phyloP scores from a whole-genome alignment of 2,113 vertebrate species.

The Dermatemys mawii region DNA sequence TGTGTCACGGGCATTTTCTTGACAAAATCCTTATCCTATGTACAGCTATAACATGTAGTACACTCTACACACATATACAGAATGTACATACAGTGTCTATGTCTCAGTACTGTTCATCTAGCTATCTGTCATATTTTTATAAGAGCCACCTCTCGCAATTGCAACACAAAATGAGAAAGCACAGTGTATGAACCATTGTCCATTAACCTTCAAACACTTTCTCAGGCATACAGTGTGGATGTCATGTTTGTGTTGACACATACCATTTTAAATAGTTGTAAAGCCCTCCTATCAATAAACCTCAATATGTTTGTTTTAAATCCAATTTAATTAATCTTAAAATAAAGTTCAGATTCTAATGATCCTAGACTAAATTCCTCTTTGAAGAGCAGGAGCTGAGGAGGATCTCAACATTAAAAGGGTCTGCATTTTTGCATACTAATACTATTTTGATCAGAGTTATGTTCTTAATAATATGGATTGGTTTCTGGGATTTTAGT shows the following conservation, averaged over 20 bases:
- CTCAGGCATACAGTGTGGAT: background rate
- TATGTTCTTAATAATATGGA: slow-evolving; percentile 48
- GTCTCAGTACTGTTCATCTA: background rate
- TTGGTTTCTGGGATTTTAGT: slow-evolving; percentile 49
- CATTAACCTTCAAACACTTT: background rate
- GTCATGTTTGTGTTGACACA: background rate
- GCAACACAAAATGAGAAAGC: background rate
- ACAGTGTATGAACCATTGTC: background rate
- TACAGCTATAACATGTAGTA: background rate
- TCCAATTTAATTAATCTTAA: background rate
- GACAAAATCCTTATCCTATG: background rate
- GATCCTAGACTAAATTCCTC: background rate
- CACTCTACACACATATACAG: background rate
- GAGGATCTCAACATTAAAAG: background rate
- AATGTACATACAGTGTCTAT: background rate
- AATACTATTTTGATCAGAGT: background rate
- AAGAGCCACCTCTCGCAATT: background rate
- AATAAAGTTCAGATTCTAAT: background rate
- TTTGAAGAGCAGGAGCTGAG: background rate
- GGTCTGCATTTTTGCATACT: slow-evolving; percentile 38
- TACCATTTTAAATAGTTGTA: background rate
- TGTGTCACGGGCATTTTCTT: background rate
- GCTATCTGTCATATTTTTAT: background rate
- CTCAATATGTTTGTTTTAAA: background rate
- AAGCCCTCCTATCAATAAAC: background rate